Conservation (phyloP, 2,888 invertebrate species). For the Himalopsyche kuldschensis region DNA sequence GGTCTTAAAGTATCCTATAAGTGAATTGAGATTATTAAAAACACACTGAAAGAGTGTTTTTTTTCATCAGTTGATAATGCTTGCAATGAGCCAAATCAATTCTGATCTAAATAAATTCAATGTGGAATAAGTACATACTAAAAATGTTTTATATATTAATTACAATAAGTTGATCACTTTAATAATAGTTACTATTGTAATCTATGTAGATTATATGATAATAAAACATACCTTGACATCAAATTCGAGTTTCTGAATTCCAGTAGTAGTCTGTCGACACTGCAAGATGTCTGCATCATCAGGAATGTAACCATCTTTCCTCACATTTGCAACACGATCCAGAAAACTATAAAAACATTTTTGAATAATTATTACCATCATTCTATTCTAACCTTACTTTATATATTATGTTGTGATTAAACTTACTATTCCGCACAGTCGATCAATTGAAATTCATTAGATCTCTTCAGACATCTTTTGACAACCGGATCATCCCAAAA, state of each 20-base stretch:
- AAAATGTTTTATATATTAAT: too few species aligned
- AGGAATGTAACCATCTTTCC: conserved; percentile 67
- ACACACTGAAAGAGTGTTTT: too few species aligned
- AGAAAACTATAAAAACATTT: conserved; percentile 64
- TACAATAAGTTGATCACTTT: too few species aligned
- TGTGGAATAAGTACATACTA: too few species aligned
- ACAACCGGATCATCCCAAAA: conserved; percentile 75
- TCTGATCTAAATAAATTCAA: too few species aligned
- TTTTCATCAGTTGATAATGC: too few species aligned
- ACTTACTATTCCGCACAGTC: conserved; percentile 85
- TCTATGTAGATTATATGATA: too few species aligned
- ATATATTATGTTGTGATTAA: too few species aligned
- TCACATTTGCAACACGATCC: conserved; percentile 68
- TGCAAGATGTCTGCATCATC: conserved; percentile 76
- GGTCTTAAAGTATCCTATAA: too few species aligned
- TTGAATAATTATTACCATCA: background rate
- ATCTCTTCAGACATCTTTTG: conserved; percentile 67
- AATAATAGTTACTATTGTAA: too few species aligned
- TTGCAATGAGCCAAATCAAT: too few species aligned
- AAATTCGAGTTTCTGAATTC: conserved; percentile 76
- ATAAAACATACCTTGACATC: conserved; percentile 58
- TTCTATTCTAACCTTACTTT: background rate
- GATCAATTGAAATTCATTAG: conserved; percentile 77
- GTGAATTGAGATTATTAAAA: too few species aligned
- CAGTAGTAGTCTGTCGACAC: conserved; percentile 73